Evolutionary conservation across 2,797 vertebrate genomes (phyloP), one percentile per base, ranked within the genome.

Genomic region (Chromobotia macracanthus): DNA sequence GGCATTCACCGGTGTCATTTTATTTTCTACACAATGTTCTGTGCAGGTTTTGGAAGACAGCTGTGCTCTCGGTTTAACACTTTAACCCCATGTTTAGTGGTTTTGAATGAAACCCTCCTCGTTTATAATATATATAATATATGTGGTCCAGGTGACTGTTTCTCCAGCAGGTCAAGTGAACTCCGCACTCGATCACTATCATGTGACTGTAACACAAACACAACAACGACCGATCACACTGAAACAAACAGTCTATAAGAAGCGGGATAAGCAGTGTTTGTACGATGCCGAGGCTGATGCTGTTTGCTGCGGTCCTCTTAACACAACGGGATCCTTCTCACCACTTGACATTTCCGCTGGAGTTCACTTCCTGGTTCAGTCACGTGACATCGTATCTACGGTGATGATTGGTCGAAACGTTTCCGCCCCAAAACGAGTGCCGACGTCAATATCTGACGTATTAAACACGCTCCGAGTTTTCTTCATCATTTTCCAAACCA

Each of bases 281-380:
- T n/a, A n/a, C n/a, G n/a, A n/a, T n/a, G n/a, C n/a, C n/a, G n/a
- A n/a, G n/a, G n/a, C n/a, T n/a, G n/a, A n/a, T n/a, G n/a, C n/a
- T 0, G 19, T 21, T 9, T 18, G 4, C 16, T 25, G 10, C 31
- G 41, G 23, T 60, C 41, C 25, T 31, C 1, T 19, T 21, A 53
- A 75, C n/a, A n/a, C n/a, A 38, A 13, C 16, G 9, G 25, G 10
- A 28, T 41, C 51, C n/a, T n/a, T n/a, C 46, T 69, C n/a, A 46
- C 18, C 75, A 46, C 28, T 75, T 67, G 21, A n/a, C n/a, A n/a
- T n/a, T n/a, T n/a, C n/a, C n/a, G 50, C 53, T 44, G 15, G 28
- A 63, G 67, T 70, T 6, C 15, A 70, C 67, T 70, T 78, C 66
- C 67, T 70, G 76, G 44, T 18, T 19, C n/a, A 2, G 15, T 70